These are phyloP conservation scores for Clarias platycephalus DNA, from an alignment of 2,797 vertebrate species.

Conservation along the genomic window DNA sequence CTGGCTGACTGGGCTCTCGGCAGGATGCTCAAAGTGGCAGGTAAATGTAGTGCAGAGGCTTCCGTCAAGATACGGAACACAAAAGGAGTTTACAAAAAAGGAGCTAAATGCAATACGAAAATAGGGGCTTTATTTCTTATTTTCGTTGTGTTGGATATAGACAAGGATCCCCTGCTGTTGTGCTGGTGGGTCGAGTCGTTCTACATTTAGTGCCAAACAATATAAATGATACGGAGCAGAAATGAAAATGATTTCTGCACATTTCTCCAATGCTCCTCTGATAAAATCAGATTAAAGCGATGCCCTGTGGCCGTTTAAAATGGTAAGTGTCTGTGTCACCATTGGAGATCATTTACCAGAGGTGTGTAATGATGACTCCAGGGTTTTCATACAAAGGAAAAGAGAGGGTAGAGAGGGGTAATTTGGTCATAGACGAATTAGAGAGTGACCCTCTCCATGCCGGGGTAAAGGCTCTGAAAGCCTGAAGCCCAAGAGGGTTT, in stretches of 20 bases:
- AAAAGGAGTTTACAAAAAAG: constrained; percentile 22
- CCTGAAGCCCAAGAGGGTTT: constrained; percentile 56
- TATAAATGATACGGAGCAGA: neutral
- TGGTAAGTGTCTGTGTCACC: constrained; percentile 40
- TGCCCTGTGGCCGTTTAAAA: constrained; percentile 43
- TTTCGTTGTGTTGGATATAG: neutral
- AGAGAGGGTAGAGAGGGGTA: constrained; percentile 47
- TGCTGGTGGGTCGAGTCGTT: neutral
- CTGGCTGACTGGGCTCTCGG: constrained; percentile 43
- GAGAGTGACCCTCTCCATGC: constrained; percentile 61
- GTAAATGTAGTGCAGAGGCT: constrained; percentile 26
- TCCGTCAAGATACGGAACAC: constrained; percentile 32
- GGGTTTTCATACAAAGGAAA: constrained; percentile 54
- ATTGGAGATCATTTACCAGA: constrained; percentile 64
- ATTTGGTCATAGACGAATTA: constrained; percentile 61
- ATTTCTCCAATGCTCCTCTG: constrained; percentile 33
- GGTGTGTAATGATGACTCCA: constrained; percentile 68
- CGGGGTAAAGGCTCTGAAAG: neutral
- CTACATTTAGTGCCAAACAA: constrained; percentile 14
- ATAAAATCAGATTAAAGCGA: constrained; percentile 49
- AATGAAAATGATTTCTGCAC: constrained; percentile 34
- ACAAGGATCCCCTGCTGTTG: neutral
- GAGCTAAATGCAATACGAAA: neutral
- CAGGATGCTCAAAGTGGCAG: constrained; percentile 50
- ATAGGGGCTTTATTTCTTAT: neutral